Conservation (phyloP, 2,113 vertebrate genomes). For the Cyprinodon variegatus region DNA sequence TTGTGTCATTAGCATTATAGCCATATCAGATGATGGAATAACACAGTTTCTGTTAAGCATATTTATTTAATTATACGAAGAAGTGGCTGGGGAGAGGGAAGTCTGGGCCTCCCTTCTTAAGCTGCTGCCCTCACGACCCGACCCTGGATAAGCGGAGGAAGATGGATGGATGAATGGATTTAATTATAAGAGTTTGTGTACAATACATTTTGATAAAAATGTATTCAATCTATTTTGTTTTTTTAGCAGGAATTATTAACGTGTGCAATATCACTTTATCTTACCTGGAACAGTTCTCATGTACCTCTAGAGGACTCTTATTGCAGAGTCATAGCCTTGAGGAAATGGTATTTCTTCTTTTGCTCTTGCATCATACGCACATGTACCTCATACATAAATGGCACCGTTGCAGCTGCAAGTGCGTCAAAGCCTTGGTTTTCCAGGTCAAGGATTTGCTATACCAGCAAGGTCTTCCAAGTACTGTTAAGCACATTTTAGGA, state of each 20-base stretch:
- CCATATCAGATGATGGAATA: not conserved
- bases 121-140: too few relatives aligned
- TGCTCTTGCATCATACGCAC: slow-evolving; percentile 34
- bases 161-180: not conserved
- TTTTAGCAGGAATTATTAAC: not conserved
- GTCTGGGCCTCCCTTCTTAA: too few relatives aligned
- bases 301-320: not conserved
- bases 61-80: too few relatives aligned
- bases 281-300: not conserved
- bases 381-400: slow-evolving; percentile 34
- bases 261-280: not conserved
- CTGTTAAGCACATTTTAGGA: not conserved
- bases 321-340: not conserved
- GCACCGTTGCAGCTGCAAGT: slow-evolving; percentile 37
- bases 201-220: not conserved
- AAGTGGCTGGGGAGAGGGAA: too few relatives aligned
- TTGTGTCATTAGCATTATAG: slow-evolving; percentile 10
- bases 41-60: too few relatives aligned
- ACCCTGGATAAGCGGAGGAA: too few relatives aligned
- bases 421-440: slow-evolving; percentile 39
- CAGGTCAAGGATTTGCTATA: slow-evolving; percentile 35
- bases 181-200: not conserved
- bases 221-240: not conserved
- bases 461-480: slow-evolving; percentile 36
- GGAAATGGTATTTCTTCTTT: slow-evolving; percentile 1